Percentiles rank a stretch among this genome's conserved stretches.
These are phyloP conservation scores for Pogonocherus hispidulus DNA, from an alignment of 2,888 invertebrate species.

Conservation along the genomic window DNA sequence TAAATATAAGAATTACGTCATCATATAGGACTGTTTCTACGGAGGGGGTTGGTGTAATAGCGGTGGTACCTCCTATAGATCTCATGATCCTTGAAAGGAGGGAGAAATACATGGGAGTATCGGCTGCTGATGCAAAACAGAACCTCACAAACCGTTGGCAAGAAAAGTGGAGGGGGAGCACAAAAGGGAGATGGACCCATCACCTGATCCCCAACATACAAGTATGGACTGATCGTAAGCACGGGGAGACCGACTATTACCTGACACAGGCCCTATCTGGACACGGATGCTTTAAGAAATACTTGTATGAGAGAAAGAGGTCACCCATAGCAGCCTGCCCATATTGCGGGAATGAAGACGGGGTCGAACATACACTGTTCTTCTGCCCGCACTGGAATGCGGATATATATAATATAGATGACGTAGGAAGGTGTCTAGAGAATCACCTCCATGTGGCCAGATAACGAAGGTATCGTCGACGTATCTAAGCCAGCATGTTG, in stretches of 20 bases:
- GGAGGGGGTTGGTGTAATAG: slow-evolving; percentile 22
- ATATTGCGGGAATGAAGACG: slow-evolving; percentile 16
- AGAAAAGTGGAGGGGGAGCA: slow-evolving; percentile 2
- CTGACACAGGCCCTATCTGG: slow-evolving; percentile 18
- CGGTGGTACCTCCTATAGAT: slow-evolving; percentile 24
- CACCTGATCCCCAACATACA: slow-evolving; percentile 11
- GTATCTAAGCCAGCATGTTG: too few relatives aligned
- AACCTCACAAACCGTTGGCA: slow-evolving; percentile 12
- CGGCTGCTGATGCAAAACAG: not conserved
- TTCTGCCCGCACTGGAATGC: slow-evolving; percentile 7
- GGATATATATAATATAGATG: too few relatives aligned
- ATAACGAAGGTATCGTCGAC: too few relatives aligned
- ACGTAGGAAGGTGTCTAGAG: too few relatives aligned
- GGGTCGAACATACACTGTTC: slow-evolving; percentile 11
- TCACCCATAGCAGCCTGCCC: not conserved
- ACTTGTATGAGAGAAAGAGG: not conserved
- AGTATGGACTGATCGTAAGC: not conserved
- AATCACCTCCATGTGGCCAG: too few relatives aligned
- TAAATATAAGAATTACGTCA: slow-evolving; percentile 15
- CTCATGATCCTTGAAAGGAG: slow-evolving; percentile 3
- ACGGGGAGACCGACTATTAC: slow-evolving; percentile 4
- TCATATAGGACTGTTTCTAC: slow-evolving; percentile 18
- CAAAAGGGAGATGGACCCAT: slow-evolving; percentile 19
- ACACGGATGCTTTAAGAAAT: slow-evolving; percentile 19
- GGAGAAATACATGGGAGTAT: slow-evolving; percentile 16